A percentile compares a stretch with the other conserved stretches of the same genome.
phyloP scores from a whole-genome alignment of 2,113 vertebrate species.

The Urocolius indicus region DNA sequence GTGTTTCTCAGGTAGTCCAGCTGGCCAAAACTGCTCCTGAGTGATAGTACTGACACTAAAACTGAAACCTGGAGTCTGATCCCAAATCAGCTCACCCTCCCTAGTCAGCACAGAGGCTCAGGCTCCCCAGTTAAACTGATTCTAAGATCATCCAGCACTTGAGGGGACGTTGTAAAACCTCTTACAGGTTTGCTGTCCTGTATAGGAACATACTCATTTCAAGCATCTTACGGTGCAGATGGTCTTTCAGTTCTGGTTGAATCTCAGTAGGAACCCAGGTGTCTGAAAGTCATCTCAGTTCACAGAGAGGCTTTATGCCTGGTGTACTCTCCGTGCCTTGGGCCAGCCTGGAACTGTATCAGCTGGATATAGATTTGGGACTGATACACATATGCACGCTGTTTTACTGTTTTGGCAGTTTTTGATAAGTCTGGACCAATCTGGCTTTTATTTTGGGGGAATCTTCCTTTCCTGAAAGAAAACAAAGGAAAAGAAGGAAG shows the following conservation, averaged over 20 bases:
- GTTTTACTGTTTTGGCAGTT: accelerated
- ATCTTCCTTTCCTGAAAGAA: not conserved
- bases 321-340: accelerated
- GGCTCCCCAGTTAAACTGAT: not conserved
- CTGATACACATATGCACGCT: accelerated
- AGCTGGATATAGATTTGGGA: accelerated
- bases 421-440: not conserved
- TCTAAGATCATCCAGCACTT: not conserved
- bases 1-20: not conserved
- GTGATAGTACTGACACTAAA: not conserved
- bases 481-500: not conserved
- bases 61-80: no score
- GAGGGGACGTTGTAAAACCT: accelerated
- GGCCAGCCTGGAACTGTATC: accelerated
- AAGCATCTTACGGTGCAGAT: not conserved
- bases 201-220: not conserved
- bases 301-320: not conserved
- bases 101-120: not conserved
- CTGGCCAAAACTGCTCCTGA: not conserved
- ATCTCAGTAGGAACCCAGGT: not conserved
- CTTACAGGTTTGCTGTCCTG: not conserved
- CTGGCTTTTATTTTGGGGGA: not conserved
- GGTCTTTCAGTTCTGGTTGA: not conserved
- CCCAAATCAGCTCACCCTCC: not conserved
- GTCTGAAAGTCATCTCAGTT: not conserved